Percentiles rank a stretch among this genome's conserved stretches.
These are phyloP conservation scores for Elegia similella DNA, from an alignment of 2,888 invertebrate genomes.

Conservation along the genomic window DNA sequence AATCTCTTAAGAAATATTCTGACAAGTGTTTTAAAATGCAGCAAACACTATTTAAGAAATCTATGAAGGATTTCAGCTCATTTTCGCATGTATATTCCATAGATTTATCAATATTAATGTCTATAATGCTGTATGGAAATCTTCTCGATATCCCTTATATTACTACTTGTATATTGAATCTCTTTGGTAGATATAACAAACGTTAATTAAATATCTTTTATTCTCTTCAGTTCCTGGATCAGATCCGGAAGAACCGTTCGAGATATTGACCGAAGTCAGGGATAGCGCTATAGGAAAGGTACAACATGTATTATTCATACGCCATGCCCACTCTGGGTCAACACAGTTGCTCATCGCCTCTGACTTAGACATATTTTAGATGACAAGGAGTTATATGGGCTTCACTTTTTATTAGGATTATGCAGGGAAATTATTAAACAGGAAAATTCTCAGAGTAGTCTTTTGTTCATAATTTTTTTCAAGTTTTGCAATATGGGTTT, in stretches of 20 bases:
- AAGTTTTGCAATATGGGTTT: too few species aligned
- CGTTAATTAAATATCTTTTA: neutral
- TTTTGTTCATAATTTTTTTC: neutral
- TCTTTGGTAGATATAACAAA: too few species aligned
- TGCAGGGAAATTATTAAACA: neutral
- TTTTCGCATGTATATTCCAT: too few species aligned
- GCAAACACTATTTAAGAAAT: too few species aligned
- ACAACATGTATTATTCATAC: slow-evolving; percentile 18
- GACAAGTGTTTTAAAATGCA: too few species aligned
- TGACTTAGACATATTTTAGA: neutral
- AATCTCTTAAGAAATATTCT: too few species aligned
- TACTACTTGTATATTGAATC: too few species aligned
- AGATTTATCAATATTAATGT: too few species aligned
- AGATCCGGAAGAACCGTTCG: slow-evolving; percentile 61
- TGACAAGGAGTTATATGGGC: neutral
- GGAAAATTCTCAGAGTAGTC: neutral
- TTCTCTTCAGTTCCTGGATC: slow-evolving; percentile 58
- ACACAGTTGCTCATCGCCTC: neutral
- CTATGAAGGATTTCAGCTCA: too few species aligned
- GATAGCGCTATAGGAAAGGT: slow-evolving; percentile 68
- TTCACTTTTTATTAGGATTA: neutral
- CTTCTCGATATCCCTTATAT: too few species aligned
- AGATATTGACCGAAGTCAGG: slow-evolving; percentile 63
- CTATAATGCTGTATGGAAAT: too few species aligned
- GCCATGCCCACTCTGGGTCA: neutral